These are phyloP conservation scores for Amphimedon queenslandica DNA, from an alignment of 37 sponge, comb jelly and placozoan genomes.

Conservation along the genomic window DNA sequence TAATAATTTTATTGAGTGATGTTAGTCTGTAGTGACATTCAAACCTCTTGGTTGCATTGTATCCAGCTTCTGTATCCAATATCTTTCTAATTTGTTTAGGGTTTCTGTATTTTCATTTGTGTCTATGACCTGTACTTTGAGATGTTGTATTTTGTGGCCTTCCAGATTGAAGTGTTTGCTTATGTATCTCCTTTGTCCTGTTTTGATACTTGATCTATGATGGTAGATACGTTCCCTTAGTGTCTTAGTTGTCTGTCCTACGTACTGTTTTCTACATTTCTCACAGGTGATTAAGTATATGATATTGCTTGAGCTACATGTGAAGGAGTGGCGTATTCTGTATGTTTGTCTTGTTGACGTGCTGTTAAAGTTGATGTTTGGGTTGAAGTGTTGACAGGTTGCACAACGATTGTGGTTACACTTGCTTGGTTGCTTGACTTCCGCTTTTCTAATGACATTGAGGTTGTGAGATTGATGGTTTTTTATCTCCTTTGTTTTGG, in stretches of 20 bases:
- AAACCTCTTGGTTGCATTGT: background rate
- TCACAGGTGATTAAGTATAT: background rate
- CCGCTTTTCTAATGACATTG: background rate
- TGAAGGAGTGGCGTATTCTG: background rate
- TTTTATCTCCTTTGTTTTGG: background rate
- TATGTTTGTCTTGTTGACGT: background rate
- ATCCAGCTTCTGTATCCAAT: background rate
- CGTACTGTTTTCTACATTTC: constrained; percentile 1
- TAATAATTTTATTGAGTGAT: too few species aligned
- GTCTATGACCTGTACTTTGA: background rate
- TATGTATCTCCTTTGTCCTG: background rate
- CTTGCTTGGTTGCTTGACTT: background rate
- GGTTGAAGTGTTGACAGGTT: background rate
- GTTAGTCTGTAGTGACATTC: too few species aligned
- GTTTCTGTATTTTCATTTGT: background rate
- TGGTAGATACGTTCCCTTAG: background rate
- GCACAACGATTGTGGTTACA: background rate
- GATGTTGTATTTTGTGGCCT: background rate
- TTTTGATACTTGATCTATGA: background rate
- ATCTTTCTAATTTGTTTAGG: background rate
- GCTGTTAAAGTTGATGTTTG: background rate
- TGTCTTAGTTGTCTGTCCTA: background rate
- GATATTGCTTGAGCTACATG: background rate
- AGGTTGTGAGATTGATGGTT: background rate
- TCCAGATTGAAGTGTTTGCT: background rate